Evolutionary conservation across 2,113 vertebrate genomes (phyloP).

Genomic region (Rhinoderma darwinii): DNA sequence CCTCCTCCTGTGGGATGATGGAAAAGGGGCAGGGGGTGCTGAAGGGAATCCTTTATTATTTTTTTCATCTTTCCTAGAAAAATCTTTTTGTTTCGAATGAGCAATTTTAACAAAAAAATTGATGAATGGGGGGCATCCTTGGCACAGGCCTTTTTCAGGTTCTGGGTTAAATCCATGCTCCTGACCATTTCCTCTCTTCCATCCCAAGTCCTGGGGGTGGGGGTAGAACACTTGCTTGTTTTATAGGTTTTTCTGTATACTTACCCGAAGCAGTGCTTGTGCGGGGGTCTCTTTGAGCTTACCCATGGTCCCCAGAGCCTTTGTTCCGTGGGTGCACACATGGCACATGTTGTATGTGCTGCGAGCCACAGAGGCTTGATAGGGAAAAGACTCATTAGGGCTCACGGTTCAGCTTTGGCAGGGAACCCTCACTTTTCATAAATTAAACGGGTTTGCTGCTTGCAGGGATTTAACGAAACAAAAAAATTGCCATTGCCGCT

Average conservation of each 20-base stretch:
- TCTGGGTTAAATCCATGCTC: conserved; percentile 1
- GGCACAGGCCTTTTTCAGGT: conserved; percentile 17
- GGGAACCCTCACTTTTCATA: conserved; percentile 29
- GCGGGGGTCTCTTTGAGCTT: neutral
- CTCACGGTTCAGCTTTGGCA: conserved; percentile 15
- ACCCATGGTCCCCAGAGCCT: conserved; percentile 25
- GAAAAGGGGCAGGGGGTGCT: conserved; percentile 58
- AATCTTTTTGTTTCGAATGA: conserved; percentile 42
- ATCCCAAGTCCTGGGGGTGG: conserved; percentile 17
- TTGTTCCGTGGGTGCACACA: neutral
- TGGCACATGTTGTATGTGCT: neutral
- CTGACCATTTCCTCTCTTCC: conserved; percentile 20
- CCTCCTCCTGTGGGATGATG: conserved; percentile 38
- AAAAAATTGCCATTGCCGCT: conserved; percentile 31
- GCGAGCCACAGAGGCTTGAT: no score
- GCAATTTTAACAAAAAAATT: conserved; percentile 1
- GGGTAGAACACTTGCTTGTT: conserved; percentile 52
- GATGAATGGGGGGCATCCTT: conserved; percentile 8
- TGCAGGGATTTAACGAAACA: conserved; percentile 41
- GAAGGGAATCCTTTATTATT: conserved; percentile 46
- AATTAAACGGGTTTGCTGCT: conserved; percentile 48
- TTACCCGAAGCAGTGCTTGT: conserved; percentile 33
- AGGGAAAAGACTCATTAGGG: conserved; percentile 13
- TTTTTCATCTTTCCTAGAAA: conserved; percentile 30
- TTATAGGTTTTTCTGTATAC: conserved; percentile 51